A percentile compares a stretch with the other conserved stretches of the same genome.
Conservation (phyloP, 2,113 vertebrate species). For the Camelus dromedarius region DNA sequence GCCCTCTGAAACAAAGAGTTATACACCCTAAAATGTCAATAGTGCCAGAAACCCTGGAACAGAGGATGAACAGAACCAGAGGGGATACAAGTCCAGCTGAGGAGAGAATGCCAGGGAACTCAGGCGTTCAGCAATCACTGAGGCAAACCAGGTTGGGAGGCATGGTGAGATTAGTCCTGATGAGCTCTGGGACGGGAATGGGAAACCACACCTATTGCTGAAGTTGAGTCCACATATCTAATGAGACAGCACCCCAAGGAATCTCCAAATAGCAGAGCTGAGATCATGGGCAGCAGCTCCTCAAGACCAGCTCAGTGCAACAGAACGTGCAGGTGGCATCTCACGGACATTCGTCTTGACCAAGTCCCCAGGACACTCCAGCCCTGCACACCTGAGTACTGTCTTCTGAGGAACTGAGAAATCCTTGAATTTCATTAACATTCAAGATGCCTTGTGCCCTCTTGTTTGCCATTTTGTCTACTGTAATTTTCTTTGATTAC, state of each 20-base stretch:
- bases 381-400: not conserved
- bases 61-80: not conserved
- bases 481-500: slow-evolving; percentile 12
- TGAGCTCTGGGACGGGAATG: not conserved
- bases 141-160: not conserved
- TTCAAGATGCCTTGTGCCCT: not conserved
- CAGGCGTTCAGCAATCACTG: not conserved
- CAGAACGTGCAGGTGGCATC: not conserved
- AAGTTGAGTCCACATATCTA: not conserved
- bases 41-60: not conserved
- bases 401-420: not conserved
- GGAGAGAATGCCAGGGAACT: not conserved
- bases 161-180: not conserved
- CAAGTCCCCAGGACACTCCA: not conserved
- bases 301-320: not conserved
- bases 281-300: not conserved
- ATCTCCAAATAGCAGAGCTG: too few species aligned
- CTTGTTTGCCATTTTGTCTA: not conserved
- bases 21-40: not conserved
- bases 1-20: not conserved
- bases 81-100: not conserved
- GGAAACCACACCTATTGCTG: not conserved
- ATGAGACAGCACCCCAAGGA: not conserved
- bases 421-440: not conserved
- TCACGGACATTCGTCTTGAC: not conserved